These are phyloP conservation scores for Ceratosolen solmsi DNA, from an alignment of 1,140 invertebrate genomes.

Conservation along the genomic window DNA sequence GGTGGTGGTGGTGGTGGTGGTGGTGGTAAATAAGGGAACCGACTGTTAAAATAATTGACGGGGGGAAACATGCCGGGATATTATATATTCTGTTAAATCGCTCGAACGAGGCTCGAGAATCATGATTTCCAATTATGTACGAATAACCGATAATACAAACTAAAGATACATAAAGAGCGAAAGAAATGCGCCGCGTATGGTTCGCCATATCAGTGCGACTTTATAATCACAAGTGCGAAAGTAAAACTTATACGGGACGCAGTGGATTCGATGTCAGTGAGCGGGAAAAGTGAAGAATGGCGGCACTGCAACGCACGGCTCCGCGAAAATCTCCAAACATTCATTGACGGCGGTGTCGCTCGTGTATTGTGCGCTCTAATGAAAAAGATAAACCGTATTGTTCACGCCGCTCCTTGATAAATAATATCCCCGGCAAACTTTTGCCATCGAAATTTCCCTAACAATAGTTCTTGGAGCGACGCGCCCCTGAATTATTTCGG, in stretches of 20 bases:
- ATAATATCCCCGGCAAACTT: conserved; percentile 26
- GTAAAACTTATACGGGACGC: no score
- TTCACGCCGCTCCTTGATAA: conserved; percentile 37
- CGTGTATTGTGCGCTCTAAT: neutral
- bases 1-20: no score
- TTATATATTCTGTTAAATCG: no score
- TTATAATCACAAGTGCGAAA: neutral
- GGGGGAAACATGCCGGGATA: no score
- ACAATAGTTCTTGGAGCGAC: conserved; percentile 41
- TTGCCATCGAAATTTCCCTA: conserved; percentile 41
- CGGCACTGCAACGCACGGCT: neutral
- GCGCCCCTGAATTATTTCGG: conserved; percentile 33
- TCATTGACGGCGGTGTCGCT: neutral
- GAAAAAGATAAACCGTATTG: conserved; percentile 31
- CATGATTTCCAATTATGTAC: no score
- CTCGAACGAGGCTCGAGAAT: no score
- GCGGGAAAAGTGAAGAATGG: neutral
- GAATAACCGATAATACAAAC: neutral
- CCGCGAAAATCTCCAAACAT: neutral
- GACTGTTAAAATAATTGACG: no score
- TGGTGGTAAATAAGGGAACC: no score
- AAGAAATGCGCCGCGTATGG: neutral
- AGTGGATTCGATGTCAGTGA: neutral
- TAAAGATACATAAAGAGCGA: neutral
- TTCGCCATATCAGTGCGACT: neutral